Conservation (phyloP, 2,888 invertebrate species). For the Schizaphis graminum region DNA sequence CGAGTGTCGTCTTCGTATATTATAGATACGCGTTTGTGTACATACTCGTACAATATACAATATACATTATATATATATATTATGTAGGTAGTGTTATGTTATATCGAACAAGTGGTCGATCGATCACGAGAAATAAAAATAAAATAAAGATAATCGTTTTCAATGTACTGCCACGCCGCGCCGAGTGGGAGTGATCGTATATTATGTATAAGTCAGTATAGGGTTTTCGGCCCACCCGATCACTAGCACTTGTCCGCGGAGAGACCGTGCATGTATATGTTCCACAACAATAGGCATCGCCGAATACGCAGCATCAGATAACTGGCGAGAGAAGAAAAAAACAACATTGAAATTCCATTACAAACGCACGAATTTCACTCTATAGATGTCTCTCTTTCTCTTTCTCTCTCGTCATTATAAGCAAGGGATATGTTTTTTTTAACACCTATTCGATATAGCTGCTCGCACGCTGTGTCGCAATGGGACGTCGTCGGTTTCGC, state of each 20-base stretch:
- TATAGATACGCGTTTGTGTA: not conserved
- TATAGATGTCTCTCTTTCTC: not conserved
- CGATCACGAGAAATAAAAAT: conserved; percentile 39
- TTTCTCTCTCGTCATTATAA: not conserved
- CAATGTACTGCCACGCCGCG: not conserved
- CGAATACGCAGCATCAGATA: conserved; percentile 58
- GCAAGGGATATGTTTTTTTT: not conserved
- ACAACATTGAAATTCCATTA: conserved; percentile 63
- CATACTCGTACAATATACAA: not conserved
- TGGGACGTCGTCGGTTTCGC: conserved; percentile 6
- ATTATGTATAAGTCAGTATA: not conserved
- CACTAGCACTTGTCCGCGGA: conserved; percentile 4
- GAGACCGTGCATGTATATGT: not conserved
- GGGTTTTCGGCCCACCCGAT: conserved; percentile 59
- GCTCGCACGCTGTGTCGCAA: conserved; percentile 1
- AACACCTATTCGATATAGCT: conserved; percentile 15
- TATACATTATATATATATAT: not conserved
- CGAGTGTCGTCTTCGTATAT: not conserved
- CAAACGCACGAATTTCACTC: not conserved
- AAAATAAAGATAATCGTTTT: conserved; percentile 25
- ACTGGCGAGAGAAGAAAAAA: conserved; percentile 31
- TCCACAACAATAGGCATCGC: conserved; percentile 52
- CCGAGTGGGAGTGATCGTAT: conserved; percentile 49
- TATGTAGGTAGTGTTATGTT: not conserved
- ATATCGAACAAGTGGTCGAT: conserved; percentile 35